Conservation (phyloP, 1,140 invertebrate species). For the Aporrectodea caliginosa region DNA sequence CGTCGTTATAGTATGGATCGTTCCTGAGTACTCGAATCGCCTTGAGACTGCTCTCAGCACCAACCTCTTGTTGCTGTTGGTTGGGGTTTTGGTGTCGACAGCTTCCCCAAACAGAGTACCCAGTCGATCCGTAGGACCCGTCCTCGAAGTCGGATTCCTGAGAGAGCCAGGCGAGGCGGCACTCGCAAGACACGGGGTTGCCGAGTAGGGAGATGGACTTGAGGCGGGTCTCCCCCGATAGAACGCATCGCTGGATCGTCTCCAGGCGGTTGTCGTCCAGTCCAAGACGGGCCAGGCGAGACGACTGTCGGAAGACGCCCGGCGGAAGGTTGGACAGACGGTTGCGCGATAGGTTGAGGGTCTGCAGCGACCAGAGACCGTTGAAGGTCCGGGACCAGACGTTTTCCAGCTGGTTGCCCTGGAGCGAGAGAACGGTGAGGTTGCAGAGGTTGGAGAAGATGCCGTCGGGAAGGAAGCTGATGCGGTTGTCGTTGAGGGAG, state of each 20-base stretch:
- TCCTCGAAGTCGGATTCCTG: too few relatives aligned
- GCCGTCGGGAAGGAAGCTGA: constrained; percentile 67
- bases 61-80: too few relatives aligned
- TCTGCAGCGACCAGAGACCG: constrained; percentile 7
- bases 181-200: constrained; percentile 22
- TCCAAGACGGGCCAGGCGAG: constrained; percentile 1
- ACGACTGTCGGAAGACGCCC: neutral
- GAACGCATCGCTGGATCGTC: neutral
- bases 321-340: neutral
- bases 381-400: constrained; percentile 15
- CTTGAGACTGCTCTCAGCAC: too few relatives aligned
- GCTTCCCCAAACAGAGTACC: too few relatives aligned
- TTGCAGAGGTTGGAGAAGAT: constrained; percentile 66
- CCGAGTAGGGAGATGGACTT: constrained; percentile 22
- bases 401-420: constrained; percentile 64
- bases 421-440: constrained; percentile 67
- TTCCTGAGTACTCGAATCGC: too few relatives aligned
- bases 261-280: constrained; percentile 14
- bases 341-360: constrained; percentile 20
- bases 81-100: too few relatives aligned
- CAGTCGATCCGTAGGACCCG: too few relatives aligned
- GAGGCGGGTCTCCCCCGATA: neutral
- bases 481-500: constrained; percentile 67
- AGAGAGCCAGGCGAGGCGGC: constrained; percentile 21
- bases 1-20: too few relatives aligned